These are phyloP conservation scores for Armadillidium nasatum DNA, from an alignment of 1,140 invertebrate species.

Conservation along the genomic window DNA sequence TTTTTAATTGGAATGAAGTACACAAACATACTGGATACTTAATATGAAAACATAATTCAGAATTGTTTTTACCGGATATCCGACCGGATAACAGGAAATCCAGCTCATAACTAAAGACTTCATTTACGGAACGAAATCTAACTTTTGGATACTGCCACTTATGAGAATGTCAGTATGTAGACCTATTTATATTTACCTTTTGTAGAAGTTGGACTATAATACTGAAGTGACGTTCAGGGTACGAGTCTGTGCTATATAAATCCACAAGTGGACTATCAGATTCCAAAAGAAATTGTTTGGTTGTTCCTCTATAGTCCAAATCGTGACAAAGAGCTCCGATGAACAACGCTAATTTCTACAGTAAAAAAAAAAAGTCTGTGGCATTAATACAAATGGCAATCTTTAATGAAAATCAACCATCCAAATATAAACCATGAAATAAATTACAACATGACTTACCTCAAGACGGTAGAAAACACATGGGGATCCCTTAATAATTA, in stretches of 20 bases:
- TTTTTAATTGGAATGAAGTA: too few relatives aligned
- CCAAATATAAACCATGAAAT: too few relatives aligned
- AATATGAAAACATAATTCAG: too few relatives aligned
- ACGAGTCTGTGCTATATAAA: conserved; percentile 76
- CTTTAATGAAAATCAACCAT: too few relatives aligned
- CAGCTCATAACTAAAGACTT: too few relatives aligned
- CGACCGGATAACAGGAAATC: too few relatives aligned
- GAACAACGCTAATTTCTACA: conserved; percentile 67
- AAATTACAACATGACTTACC: conserved; percentile 49
- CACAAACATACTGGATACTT: too few relatives aligned
- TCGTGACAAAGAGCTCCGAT: conserved; percentile 77
- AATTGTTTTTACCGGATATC: too few relatives aligned
- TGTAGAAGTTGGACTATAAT: conserved; percentile 77
- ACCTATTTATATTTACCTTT: conserved; percentile 55
- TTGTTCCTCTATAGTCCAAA: conserved; percentile 76
- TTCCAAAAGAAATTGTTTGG: conserved; percentile 76
- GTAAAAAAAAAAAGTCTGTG: conserved; percentile 50
- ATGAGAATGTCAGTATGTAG: neutral
- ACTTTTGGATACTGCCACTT: too few relatives aligned
- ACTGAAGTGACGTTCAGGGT: conserved; percentile 82
- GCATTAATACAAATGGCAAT: too few relatives aligned
- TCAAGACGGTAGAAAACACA: conserved; percentile 59
- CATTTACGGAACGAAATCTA: too few relatives aligned
- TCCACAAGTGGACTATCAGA: conserved; percentile 71
- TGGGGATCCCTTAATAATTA: conserved; percentile 61